phyloP scores from a whole-genome alignment of 2,113 vertebrate genomes.

The Mystacornis crossleyi region DNA sequence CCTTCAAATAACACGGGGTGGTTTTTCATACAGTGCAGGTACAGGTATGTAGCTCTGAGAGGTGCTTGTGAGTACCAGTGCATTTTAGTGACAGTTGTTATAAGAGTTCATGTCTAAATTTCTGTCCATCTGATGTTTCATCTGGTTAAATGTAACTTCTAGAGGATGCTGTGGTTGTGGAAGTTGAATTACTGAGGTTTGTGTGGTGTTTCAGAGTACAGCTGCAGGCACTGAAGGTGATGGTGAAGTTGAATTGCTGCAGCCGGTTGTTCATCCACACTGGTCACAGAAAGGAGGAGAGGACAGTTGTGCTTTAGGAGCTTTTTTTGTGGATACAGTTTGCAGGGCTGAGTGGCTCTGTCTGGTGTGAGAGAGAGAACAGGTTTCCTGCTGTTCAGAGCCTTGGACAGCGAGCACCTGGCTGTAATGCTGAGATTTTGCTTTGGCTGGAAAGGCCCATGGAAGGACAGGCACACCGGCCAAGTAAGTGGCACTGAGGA shows the following conservation, averaged over 20 bases:
- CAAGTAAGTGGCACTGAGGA: not conserved
- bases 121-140: not conserved
- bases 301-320: not conserved
- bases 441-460: not conserved
- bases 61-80: not conserved
- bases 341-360: not conserved
- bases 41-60: not conserved
- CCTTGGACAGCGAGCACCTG: not conserved
- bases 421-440: not conserved
- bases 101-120: not conserved
- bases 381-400: not conserved
- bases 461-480: not conserved
- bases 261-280: not conserved
- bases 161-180: not conserved
- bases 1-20: not conserved
- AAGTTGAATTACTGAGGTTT: not conserved
- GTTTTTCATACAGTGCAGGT: not conserved
- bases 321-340: not conserved
- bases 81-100: not conserved
- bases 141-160: not conserved
- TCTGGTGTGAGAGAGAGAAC: not conserved
- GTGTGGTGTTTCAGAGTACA: not conserved
- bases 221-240: not conserved
- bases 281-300: not conserved
- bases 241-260: rapidly evolving